Base-by-base conservation (phyloP, 2,113 vertebrate species). In the Corapipo altera region DNA sequence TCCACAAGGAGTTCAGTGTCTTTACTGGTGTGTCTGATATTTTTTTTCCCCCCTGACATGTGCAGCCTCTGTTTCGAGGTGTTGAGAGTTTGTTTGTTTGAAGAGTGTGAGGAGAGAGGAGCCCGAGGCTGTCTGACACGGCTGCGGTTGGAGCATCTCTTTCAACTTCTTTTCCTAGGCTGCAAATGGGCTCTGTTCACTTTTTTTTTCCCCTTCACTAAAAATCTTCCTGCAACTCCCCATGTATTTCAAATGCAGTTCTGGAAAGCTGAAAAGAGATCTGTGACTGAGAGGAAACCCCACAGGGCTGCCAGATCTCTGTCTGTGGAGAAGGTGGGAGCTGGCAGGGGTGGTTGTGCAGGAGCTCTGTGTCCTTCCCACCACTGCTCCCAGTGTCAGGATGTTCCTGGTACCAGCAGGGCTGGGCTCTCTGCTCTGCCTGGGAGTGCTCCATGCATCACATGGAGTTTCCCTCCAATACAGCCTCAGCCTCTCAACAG, bases 41-140 rank as follows among this genome's bases (percentile, higher is more conserved):
- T 62, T 72, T 80, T 87, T 59, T 49, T 28, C 11, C 2, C 6
- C 41, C 71, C 58, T 79, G 93, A 95, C 93, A 76, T 79, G 62
- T 79, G 67, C 89, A 93, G 87, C 78, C 71, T 93, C 89, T 96
- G 75, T 90, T 94, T 91, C 90, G 80, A 59, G 76, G 91, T 89
- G 91, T 85, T 91, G 87, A 70, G 84, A 78, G 58, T 88, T 65
- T 73, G 80, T 92, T 81, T 91, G 75, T 88, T 94, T 89, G 85
- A 85, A 76, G 85, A 93, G 78, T 41, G 72, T 62, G 85, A 93
- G 75, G 52, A 85, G 71, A 88, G 90, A 76, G 73, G 67, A 85
- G 95, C 94, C 92, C 0, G 79, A 90, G 95, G 94, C 95, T 62
- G 70, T 85, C 88, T 93, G 90, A 88, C 92, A 88, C 5, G 0